A percentile compares a stretch with the other conserved stretches of the same genome.
These are phyloP conservation scores for Diadegma fenestrale DNA, from an alignment of 2,888 invertebrate genomes.

Conservation along the genomic window DNA sequence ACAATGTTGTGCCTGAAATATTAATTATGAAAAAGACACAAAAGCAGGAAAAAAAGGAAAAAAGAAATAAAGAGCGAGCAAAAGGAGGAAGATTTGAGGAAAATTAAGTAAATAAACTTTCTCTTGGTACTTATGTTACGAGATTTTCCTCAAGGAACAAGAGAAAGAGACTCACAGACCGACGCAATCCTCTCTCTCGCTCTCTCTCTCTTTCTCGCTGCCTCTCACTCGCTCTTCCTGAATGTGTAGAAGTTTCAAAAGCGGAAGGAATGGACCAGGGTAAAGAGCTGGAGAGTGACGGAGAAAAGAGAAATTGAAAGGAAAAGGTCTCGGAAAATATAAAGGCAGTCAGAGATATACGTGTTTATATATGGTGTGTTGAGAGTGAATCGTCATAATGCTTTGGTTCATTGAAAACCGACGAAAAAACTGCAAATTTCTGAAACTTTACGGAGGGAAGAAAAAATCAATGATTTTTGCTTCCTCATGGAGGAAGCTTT, in stretches of 20 bases:
- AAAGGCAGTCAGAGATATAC: slow-evolving; percentile 64
- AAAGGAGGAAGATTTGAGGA: slow-evolving; percentile 40
- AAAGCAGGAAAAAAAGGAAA: neutral
- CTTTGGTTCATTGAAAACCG: neutral
- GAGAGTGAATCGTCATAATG: neutral
- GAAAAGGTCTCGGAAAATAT: slow-evolving; percentile 63
- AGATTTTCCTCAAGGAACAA: slow-evolving; percentile 50
- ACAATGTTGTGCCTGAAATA: slow-evolving; percentile 37
- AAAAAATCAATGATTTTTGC: too few relatives aligned
- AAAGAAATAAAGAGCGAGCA: slow-evolving; percentile 1
- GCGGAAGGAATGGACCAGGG: slow-evolving; percentile 23
- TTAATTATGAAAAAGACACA: slow-evolving; percentile 35
- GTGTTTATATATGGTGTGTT: slow-evolving; percentile 32
- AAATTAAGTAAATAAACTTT: slow-evolving; percentile 68
- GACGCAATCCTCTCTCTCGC: neutral
- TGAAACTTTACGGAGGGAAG: neutral
- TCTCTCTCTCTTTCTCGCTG: neutral
- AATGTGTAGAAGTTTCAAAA: slow-evolving; percentile 40
- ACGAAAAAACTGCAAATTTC: neutral
- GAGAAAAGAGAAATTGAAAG: slow-evolving; percentile 46
- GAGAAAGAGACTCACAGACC: slow-evolving; percentile 32
- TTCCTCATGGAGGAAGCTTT: too few relatives aligned
- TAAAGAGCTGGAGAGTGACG: slow-evolving; percentile 53
- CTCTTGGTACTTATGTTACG: slow-evolving; percentile 64
- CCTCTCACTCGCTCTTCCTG: neutral